A percentile compares a stretch with the other conserved stretches of the same genome.
These are phyloP conservation scores for Nymphicus hollandicus DNA, from an alignment of 2,113 vertebrate genomes.

Conservation along the genomic window DNA sequence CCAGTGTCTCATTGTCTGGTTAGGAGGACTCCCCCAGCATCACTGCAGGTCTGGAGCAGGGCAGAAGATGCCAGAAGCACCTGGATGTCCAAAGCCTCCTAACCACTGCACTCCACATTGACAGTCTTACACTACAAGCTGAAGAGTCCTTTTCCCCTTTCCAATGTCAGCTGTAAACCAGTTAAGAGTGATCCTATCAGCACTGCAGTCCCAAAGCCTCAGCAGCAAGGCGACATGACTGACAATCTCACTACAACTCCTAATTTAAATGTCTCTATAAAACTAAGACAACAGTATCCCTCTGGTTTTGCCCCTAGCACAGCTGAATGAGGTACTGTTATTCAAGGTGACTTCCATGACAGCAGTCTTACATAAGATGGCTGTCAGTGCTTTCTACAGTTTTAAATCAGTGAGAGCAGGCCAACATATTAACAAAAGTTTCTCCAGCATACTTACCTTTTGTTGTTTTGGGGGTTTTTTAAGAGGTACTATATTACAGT, in stretches of 20 bases:
- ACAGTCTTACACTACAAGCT: neutral
- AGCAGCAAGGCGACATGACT: neutral
- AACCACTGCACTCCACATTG: no score
- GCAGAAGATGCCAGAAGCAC: neutral
- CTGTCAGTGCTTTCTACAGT: slow-evolving; percentile 16
- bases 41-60: neutral
- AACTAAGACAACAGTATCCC: neutral
- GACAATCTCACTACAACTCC: neutral
- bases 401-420: neutral
- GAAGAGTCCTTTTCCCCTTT: neutral
- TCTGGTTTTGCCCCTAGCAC: neutral
- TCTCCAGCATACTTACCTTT: neutral
- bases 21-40: neutral
- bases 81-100: neutral
- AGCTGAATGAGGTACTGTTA: slow-evolving; percentile 1
- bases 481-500: neutral
- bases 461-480: neutral
- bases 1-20: neutral
- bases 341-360: slow-evolving; percentile 22
- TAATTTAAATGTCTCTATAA: neutral
- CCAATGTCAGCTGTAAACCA: neutral
- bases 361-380: neutral
- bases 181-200: neutral
- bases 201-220: neutral
- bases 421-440: neutral